Conservation (phyloP, 1,140 invertebrate species). For the Cotesia typhae region DNA sequence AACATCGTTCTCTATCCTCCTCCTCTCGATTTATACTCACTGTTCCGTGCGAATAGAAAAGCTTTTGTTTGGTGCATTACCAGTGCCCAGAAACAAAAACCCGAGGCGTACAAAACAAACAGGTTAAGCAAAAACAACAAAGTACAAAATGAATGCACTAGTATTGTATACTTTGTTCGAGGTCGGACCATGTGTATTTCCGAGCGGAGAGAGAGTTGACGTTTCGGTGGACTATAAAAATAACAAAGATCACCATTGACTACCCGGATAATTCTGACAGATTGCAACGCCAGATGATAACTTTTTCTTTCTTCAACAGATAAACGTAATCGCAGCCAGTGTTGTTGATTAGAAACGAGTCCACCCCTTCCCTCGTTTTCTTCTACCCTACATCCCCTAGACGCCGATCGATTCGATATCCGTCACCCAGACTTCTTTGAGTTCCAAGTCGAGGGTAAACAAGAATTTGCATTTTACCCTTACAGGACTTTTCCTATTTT, state of each 20-base stretch:
- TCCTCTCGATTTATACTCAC: slow-evolving; percentile 27
- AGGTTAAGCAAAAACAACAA: background rate
- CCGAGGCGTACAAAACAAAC: slow-evolving; percentile 5
- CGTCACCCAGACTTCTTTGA: too few relatives aligned
- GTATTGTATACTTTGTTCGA: slow-evolving; percentile 1
- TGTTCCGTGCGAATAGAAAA: slow-evolving; percentile 22
- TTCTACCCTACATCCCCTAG: too few relatives aligned
- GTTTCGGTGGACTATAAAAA: slow-evolving; percentile 1
- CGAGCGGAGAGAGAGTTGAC: background rate
- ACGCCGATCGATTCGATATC: too few relatives aligned
- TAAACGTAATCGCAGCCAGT: too few relatives aligned
- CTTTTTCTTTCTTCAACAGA: too few relatives aligned
- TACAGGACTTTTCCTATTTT: too few relatives aligned
- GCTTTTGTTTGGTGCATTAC: slow-evolving; percentile 19
- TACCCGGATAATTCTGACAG: background rate
- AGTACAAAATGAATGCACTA: background rate
- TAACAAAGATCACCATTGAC: slow-evolving; percentile 5
- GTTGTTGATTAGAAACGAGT: too few relatives aligned
- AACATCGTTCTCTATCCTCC: slow-evolving; percentile 8
- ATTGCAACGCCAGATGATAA: background rate
- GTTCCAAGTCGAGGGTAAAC: too few relatives aligned
- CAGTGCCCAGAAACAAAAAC: slow-evolving; percentile 20
- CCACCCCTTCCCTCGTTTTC: too few relatives aligned
- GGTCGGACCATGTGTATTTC: slow-evolving; percentile 7
- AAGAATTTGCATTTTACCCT: too few relatives aligned